Conservation (phyloP, 2,113 vertebrate species). For the Ivindomyrus marchei region DNA sequence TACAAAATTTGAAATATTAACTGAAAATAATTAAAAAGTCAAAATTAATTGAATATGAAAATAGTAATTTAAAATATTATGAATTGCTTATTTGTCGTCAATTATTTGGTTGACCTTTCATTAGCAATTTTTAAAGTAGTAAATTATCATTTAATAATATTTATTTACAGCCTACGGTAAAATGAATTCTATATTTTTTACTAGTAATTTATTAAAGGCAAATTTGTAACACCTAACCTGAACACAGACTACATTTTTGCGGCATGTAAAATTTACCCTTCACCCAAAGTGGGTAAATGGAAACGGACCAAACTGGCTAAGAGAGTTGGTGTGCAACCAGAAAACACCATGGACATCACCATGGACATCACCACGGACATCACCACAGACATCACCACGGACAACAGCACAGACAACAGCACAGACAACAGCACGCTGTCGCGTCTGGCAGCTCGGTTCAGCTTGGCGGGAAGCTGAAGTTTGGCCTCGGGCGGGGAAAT, state of each 20-base stretch:
- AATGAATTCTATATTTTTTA: not conserved
- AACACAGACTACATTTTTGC: not conserved
- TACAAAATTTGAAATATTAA: not conserved
- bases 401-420: not conserved
- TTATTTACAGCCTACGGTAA: not conserved
- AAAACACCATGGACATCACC: not conserved
- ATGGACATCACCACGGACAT: not conserved
- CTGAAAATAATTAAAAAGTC: not conserved
- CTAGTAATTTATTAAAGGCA: not conserved
- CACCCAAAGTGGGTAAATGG: not conserved
- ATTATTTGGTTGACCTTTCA: not conserved
- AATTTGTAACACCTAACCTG: not conserved
- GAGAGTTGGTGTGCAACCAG: not conserved
- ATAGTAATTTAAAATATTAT: not conserved
- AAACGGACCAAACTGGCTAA: not conserved
- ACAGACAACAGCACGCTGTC: not conserved
- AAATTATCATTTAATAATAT: not conserved
- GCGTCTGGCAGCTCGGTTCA: not conserved
- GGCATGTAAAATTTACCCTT: not conserved
- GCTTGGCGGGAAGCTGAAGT: not conserved
- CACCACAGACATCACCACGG: not conserved
- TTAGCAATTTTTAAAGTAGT: not conserved
- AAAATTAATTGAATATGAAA: not conserved
- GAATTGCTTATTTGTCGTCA: not conserved
- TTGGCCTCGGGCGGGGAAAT: not conserved